Evolutionary conservation across 2,113 vertebrate genomes (phyloP).

Genomic region (Empidonax traillii): DNA sequence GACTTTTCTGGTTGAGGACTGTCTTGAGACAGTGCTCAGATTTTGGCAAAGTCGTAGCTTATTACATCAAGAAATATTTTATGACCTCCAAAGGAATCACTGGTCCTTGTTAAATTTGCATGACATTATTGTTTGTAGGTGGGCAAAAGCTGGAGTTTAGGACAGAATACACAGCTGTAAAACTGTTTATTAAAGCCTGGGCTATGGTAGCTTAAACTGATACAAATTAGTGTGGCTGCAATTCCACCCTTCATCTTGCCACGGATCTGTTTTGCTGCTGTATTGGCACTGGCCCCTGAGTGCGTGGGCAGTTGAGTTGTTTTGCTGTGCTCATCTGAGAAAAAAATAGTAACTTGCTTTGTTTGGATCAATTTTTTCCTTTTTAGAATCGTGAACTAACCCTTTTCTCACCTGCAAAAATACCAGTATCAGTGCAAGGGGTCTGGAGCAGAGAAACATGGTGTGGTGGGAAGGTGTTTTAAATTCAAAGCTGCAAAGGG

Average conservation of each 20-base stretch:
- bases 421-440: not conserved
- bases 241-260: not conserved
- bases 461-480: not conserved
- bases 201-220: conserved; percentile 6
- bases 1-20: not conserved
- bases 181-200: not conserved
- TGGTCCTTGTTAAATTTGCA: not conserved
- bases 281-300: not conserved
- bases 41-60: not conserved
- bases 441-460: not conserved
- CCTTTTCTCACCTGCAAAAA: not conserved
- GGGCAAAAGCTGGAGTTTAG: not conserved
- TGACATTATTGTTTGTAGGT: not conserved
- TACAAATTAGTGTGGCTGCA: not conserved
- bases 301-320: not conserved
- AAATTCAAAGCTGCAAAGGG: not conserved
- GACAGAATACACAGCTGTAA: not conserved
- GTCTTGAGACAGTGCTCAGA: not conserved
- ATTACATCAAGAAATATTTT: not conserved
- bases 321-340: not conserved
- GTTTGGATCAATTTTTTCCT: not conserved
- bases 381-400: not conserved
- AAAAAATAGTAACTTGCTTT: not conserved
- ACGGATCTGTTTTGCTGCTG: not conserved
- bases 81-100: not conserved